Evolutionary conservation across 23 tunicate species (phyloP), one percentile per base, ranked within the genome.

Genomic region (Ascidia mentula): DNA sequence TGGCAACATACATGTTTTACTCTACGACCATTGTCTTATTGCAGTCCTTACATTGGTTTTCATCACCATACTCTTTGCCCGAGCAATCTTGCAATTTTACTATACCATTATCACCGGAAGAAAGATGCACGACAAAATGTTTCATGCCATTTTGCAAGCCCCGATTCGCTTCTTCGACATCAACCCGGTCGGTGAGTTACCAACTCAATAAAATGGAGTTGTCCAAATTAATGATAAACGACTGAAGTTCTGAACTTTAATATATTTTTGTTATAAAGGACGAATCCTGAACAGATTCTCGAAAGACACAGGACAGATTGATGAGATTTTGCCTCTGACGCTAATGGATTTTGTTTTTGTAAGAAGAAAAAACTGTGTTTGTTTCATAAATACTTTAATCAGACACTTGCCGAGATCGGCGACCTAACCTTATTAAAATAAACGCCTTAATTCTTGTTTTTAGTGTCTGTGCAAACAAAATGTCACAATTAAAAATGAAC

Each of bases 221-320:
- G n/a, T n/a, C n/a, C n/a, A n/a, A n/a, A n/a, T n/a, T n/a, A n/a
- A n/a, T n/a, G n/a, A n/a, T n/a, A n/a, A n/a, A n/a, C n/a, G n/a
- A n/a, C n/a, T n/a, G n/a, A n/a, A n/a, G n/a, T n/a, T n/a, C n/a
- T n/a, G n/a, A n/a, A n/a, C n/a, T n/a, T n/a, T n/a, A n/a, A n/a
- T n/a, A n/a, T n/a, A n/a, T n/a, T n/a, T 22, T 22, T 18, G 22
- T 18, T 73, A 70, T 13, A 59, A 71, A 89, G 95, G 98, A 17
- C 37, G 88, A 4, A 74, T 92, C 40, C 53, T 92, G 60, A 92
- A 92, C 86, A 59, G 98, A 85, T 95, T 95, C 81, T 89, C 98
- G 32, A 95, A 95, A 72, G 98, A 95, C 45, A 74, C 89, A 73
- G 90, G 95, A 20, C 92, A 86, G 72, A 81, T 95, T 34, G 94